Conservation (phyloP, 2,113 vertebrate species). For the Herpetotheres cachinnans region DNA sequence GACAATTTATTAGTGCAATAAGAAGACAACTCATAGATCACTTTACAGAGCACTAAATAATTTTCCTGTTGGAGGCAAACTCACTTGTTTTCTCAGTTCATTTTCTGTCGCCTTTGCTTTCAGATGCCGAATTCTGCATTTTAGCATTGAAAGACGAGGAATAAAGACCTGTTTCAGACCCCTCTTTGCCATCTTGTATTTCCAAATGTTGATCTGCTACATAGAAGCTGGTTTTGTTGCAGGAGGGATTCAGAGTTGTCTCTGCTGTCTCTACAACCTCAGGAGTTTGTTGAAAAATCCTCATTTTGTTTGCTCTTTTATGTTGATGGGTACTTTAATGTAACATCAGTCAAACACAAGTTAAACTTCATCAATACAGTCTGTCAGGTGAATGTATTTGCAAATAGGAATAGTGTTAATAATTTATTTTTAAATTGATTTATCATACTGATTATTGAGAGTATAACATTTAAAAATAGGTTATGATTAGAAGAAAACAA, state of each 20-base stretch:
- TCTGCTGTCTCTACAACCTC: neutral
- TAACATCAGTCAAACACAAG: neutral
- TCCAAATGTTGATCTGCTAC: neutral
- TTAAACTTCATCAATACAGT: neutral
- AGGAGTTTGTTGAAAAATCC: neutral
- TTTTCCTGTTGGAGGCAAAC: neutral
- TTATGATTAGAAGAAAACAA: neutral
- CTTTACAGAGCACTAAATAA: neutral
- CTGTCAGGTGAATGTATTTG: neutral
- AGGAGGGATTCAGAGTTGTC: neutral
- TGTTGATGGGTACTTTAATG: neutral
- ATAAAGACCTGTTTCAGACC: neutral
- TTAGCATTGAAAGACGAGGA: neutral
- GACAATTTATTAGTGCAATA: neutral
- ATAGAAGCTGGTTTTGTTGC: neutral
- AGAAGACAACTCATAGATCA: neutral
- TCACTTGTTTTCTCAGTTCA: fast-evolving
- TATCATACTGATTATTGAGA: neutral
- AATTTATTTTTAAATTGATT: neutral
- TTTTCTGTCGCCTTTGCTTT: neutral
- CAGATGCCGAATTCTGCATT: neutral
- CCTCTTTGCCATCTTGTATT: neutral
- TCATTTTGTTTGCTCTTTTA: neutral
- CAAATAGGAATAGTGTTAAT: neutral
- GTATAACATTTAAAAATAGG: neutral